These are phyloP conservation scores for Tragelaphus strepsiceros DNA, from an alignment of 2,113 vertebrate species.

Conservation along the genomic window DNA sequence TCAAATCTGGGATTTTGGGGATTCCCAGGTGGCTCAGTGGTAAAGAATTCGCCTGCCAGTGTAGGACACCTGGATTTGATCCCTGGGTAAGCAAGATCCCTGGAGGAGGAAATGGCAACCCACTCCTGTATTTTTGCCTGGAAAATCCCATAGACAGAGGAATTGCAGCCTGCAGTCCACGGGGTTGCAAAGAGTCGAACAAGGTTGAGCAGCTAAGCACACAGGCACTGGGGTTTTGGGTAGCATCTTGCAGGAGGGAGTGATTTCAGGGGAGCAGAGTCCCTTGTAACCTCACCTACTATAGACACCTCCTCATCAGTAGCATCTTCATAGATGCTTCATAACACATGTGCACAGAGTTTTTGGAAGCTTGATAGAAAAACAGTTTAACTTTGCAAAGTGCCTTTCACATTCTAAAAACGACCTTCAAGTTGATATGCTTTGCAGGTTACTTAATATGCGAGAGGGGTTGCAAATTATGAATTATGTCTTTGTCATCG, in stretches of 20 bases:
- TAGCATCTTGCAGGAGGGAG: not conserved
- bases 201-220: not conserved
- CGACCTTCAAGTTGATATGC: not conserved
- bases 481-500: not conserved
- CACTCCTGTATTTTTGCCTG: not conserved
- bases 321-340: not conserved
- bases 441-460: constrained; percentile 14
- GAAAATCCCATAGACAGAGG: not conserved
- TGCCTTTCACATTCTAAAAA: not conserved
- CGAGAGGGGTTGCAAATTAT: not conserved
- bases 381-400: not conserved
- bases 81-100: not conserved
- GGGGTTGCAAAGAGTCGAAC: not conserved
- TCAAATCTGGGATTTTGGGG: not conserved
- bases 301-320: not conserved
- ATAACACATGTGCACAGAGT: not conserved
- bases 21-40: not conserved
- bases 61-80: not conserved
- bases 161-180: not conserved
- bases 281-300: not conserved
- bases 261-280: not conserved
- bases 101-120: not conserved
- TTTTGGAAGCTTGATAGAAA: not conserved
- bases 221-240: not conserved
- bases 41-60: not conserved